Base-by-base conservation (phyloP, 1,140 invertebrate genomes). In the Homalodisca vitripennis region DNA sequence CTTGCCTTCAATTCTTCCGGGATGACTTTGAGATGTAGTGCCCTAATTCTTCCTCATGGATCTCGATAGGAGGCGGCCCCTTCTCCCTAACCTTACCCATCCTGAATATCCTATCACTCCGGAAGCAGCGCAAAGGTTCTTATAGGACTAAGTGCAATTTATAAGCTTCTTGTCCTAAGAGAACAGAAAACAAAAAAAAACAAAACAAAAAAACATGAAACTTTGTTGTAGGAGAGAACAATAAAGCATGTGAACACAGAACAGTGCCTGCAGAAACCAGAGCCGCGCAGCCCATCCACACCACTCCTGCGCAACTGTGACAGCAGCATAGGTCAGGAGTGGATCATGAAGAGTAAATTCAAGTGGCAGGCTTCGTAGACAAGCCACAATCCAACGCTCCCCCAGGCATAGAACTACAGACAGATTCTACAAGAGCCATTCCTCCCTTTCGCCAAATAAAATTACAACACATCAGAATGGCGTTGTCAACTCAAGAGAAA, bases 331-430 rank as follows among this genome's bases (percentile, higher is more conserved):
- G 88, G 89, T 14, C 96, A 98, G 80, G 89, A 95, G 78, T 98
- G 96, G 96, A 87, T 92, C 60, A 98, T 98, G 95, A 89, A 94
- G 78, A 91, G 90, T 70, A 95, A 97, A 81, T 96, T 97, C 79
- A 93, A 94, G 80, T 96, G 94, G 94, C 93, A 97, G 83, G 92
- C 92, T 1, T 65, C 53, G 46, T 68, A 66, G 65, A 32, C 2
- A 20, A 29, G 30, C 10, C 30, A 47, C 34, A 66, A 66, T 46
- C 41, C 63, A 66, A 66, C 63, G 47, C 41, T 66, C 63, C 17
- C 34, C 17, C 34, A 6, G 6, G 6, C 34, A 17, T 41, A n/a
- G n/a, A n/a, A n/a, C 34, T 41, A 41, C 6, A 10, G 34, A 10
- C 6, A 10, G 34, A 17, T 17, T 41, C 34, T 10, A 10, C 6